Evolutionary conservation across 30 jellyfish, hydroid and myxozoan genomes (phyloP), one percentile per base, ranked within the genome.

Genomic region (Sanderia malayensis): DNA sequence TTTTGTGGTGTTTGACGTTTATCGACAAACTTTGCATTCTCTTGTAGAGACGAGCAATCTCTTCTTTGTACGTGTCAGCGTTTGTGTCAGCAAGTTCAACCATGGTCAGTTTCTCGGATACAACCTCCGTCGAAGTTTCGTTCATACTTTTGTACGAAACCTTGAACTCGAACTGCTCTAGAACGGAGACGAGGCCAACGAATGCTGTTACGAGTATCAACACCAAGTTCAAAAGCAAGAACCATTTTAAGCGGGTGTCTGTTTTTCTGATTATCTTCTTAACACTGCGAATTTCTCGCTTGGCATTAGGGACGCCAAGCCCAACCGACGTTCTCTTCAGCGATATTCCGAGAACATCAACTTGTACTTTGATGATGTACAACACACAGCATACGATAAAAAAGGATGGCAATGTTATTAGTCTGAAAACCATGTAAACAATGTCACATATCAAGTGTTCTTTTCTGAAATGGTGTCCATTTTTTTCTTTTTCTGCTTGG

Each of bases 261-360:
- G 89, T 32, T 31, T 8, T 65, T 31, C 89, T 49, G 18, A 67
- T 66, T 15, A 30, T 34, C 29, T 61, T 52, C 82, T 78, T 78
- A 41, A 67, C 80, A 10, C 24, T 69, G 15, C 75, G 10, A 33
- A 78, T 78, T 41, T 78, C 89, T 65, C 89, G 11, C 53, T 78
- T 68, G 11, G 89, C 89, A 46, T 78, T 64, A 21, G 89, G 74
- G 23, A 46, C 69, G 29, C 89, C 89, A 34, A 78, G 89, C 20
- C 58, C 52, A 27, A 29, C 69, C 69, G 45, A 49, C 3, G 31
- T 31, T 62, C 76, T 44, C 37, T 78, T 78, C 82, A 78, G 26
- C 4, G 31, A 10, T 28, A 45, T 45, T 23, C 89, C 89, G 9
- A 78, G 76, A 1, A 75, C 23, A 61, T 78, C 89, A 21, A 78